Base-by-base conservation (phyloP, 2,888 invertebrate species). In the Cataglyphis albicans region DNA sequence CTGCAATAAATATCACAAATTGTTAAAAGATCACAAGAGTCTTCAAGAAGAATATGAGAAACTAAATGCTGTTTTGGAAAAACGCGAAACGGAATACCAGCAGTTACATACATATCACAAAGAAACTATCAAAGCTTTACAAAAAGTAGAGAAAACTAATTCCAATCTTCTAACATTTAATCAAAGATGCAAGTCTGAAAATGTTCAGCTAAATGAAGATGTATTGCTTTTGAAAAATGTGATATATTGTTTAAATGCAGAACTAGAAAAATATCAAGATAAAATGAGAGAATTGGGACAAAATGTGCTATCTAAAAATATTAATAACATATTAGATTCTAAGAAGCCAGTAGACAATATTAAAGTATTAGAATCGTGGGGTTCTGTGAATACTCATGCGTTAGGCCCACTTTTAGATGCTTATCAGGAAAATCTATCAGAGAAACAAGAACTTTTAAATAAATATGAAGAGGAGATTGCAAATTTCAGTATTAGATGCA, bases 201-300 rank as follows among this genome's bases (percentile, higher is more conserved):
- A 97, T 92, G 92, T 94, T 12, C 95, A 96, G 41, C 93, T 97
- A 1, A 95, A 95, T 68, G 96, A 96, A 87, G 98, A 98, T 91
- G 95, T 97, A 92, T 95, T 95, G 68, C 97, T 98, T 93, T 94
- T 98, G 83, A 98, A 98, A 94, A 97, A 97, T 88, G 96, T 98
- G 0, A 96, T 98, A 6, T 98, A 97, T 91, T 97, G 97, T 75
- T 93, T 98, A 35, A 98, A 98, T 93, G 96, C 97, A 0, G 97
- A 98, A 90, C 95, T 98, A 35, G 97, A 97, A 84, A 95, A 96
- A 1, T 97, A 97, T 92, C 98, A 98, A 94, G 97, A 97, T 90
- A 97, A 96, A 88, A 86, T 97, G 0, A 95, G 96, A n/a, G 94
- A 92, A 73, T 82, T 89, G 78, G 88, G 74, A 75, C 86, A 84